These are phyloP conservation scores for Tiliacea citrago DNA, from an alignment of 2,888 invertebrate genomes.

Conservation along the genomic window DNA sequence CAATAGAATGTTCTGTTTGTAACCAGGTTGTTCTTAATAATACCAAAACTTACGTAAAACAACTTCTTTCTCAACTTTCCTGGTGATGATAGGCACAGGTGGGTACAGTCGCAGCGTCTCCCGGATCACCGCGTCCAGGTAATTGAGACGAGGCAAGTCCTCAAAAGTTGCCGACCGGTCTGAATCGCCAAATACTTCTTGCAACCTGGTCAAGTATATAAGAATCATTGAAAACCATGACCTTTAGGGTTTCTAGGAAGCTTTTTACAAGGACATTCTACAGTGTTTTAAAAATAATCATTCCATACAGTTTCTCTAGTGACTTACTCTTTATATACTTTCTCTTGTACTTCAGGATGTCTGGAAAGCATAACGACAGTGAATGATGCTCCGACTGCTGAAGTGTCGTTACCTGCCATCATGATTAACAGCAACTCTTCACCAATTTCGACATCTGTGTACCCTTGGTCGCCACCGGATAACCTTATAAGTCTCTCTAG, in stretches of 20 bases:
- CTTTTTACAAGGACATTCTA: too few species aligned
- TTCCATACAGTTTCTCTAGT: too few species aligned
- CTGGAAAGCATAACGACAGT: not conserved
- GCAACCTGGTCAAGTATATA: not conserved
- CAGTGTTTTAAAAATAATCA: too few species aligned
- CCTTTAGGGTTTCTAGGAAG: conserved; percentile 58
- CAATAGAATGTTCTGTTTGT: too few species aligned
- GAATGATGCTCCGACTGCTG: not conserved
- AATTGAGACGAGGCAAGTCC: conserved; percentile 68
- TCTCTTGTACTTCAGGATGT: not conserved
- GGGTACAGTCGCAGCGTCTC: conserved; percentile 74
- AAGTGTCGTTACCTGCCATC: not conserved
- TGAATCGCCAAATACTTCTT: conserved; percentile 68
- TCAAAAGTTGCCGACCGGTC: conserved; percentile 56
- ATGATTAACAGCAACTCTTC: conserved; percentile 61
- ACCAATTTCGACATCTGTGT: conserved; percentile 64
- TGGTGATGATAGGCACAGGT: conserved; percentile 68
- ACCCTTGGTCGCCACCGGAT: conserved; percentile 54
- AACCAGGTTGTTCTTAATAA: too few species aligned
- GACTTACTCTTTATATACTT: not conserved
- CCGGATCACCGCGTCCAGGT: conserved; percentile 72
- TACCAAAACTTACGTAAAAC: not conserved
- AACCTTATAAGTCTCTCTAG: conserved; percentile 39
- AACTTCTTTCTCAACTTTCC: conserved; percentile 55
- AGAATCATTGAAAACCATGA: too few species aligned